Base-by-base conservation (phyloP, 2,113 vertebrate genomes). In the Corythoichthys haematopterus region DNA sequence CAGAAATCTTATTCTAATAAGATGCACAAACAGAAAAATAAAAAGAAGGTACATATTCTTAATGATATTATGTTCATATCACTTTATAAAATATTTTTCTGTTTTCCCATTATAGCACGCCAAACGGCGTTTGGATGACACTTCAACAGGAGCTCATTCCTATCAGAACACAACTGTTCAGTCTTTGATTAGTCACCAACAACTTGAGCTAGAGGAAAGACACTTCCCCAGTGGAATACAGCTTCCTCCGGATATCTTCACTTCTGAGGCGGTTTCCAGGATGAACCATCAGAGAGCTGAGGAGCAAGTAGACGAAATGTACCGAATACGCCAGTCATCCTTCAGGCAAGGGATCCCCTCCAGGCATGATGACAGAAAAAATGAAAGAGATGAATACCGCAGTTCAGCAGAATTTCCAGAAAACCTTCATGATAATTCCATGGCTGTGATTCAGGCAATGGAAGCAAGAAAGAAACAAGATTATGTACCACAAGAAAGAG, bases 1-100 rank as follows among this genome's bases (percentile, higher is more conserved):
- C 91, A 94, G 74, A 91, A 76, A 59, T 61, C 48, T 37, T 16
- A 56, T 4, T 52, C 66, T 3, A 69, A 77, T n/a, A 72, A 74
- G 60, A 76, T 45, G 15, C 0, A 45, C 37, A 77, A 76, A 72
- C 78, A 58, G 6, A 86, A 16, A 51, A 85, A 62, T 61, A 64
- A 55, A 11, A 82, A 70, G 71, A 74, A 64, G 84, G 88, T 90
- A 35, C 53, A 82, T 58, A 59, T n/a, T 60, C 20, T 51, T 9
- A n/a, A 53, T 37, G 0, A 37, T 50, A 56, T 52, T 11, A 60
- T 15, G 2, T 4, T 12, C n/a, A 36, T 4, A 11, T 33, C 43
- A 37, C 36, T 69, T 48, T 69, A 55, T 9, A 12, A 28, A 12
- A 33, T 28, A 33, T 55, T 3, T 33, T 9, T 55, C 1, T 55